Evolutionary conservation across 2,888 invertebrate genomes (phyloP).

Genomic region (Ophion ellenae): DNA sequence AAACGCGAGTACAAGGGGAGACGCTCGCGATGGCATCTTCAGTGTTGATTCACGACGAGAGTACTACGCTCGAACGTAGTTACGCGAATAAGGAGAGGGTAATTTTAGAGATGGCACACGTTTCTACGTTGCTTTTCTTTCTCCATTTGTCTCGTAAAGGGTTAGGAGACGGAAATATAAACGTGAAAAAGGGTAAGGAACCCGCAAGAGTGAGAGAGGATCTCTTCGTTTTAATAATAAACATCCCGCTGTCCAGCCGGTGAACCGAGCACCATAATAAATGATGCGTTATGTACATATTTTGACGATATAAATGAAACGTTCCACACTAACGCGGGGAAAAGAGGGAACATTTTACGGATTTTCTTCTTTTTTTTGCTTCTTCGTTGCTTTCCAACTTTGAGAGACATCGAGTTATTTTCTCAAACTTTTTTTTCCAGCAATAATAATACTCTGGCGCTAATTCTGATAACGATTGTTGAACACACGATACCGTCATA

Average conservation of each 20-base stretch:
- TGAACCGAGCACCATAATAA: slow-evolving; percentile 76
- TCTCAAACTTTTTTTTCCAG: background rate
- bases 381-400: background rate
- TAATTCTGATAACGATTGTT: too few species aligned
- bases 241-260: slow-evolving; percentile 75
- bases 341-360: background rate
- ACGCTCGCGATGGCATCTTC: slow-evolving; percentile 32
- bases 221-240: slow-evolving; percentile 76
- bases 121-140: slow-evolving; percentile 37
- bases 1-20: slow-evolving; percentile 10
- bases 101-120: slow-evolving; percentile 60
- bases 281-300: slow-evolving; percentile 61
- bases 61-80: slow-evolving; percentile 13
- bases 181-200: slow-evolving; percentile 25
- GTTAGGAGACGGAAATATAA: slow-evolving; percentile 34
- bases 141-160: slow-evolving; percentile 58
- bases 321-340: background rate
- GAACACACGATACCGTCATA: too few species aligned
- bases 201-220: background rate
- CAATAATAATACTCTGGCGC: background rate
- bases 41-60: slow-evolving; percentile 49
- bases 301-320: background rate
- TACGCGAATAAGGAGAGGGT: slow-evolving; percentile 50
- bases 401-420: background rate
- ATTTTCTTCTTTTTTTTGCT: background rate